Conservation (phyloP, 2,797 vertebrate genomes). For the Echiichthys vipera region DNA sequence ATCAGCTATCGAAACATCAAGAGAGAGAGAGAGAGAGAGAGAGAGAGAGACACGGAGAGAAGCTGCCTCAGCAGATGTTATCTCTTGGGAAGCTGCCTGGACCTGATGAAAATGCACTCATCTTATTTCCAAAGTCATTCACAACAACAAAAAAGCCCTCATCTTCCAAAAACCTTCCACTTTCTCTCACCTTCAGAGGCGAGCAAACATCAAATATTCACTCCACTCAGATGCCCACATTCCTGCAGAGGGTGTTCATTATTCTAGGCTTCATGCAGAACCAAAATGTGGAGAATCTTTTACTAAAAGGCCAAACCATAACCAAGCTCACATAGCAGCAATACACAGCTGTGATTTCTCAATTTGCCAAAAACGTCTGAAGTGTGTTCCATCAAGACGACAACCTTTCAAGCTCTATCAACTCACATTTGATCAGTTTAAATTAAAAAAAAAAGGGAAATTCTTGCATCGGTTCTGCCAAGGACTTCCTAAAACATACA, state of each 20-base stretch:
- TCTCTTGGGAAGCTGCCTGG: constrained; percentile 32
- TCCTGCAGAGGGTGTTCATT: constrained; percentile 25
- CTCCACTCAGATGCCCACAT: constrained; percentile 4
- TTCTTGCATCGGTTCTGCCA: not conserved
- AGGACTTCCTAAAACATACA: not conserved
- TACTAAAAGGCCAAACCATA: not conserved
- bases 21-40: not conserved
- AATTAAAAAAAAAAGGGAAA: not conserved
- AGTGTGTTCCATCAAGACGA: not conserved
- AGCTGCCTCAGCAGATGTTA: constrained; percentile 41
- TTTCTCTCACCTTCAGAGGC: constrained; percentile 28
- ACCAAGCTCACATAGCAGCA: not conserved
- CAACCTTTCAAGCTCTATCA: not conserved
- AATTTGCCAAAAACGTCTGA: not conserved
- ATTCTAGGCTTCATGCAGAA: not conserved
- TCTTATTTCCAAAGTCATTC: constrained; percentile 42
- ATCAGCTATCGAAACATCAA: not conserved
- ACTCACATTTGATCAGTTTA: not conserved
- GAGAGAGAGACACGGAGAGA: not conserved
- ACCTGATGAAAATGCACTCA: constrained; percentile 33
- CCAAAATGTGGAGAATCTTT: not conserved
- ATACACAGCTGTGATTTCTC: not conserved
- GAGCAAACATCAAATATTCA: constrained; percentile 33
- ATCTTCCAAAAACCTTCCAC: constrained; percentile 7
- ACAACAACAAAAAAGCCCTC: not conserved